These are phyloP conservation scores for Coremacera marginata DNA, from an alignment of 2,888 invertebrate species.

Conservation along the genomic window DNA sequence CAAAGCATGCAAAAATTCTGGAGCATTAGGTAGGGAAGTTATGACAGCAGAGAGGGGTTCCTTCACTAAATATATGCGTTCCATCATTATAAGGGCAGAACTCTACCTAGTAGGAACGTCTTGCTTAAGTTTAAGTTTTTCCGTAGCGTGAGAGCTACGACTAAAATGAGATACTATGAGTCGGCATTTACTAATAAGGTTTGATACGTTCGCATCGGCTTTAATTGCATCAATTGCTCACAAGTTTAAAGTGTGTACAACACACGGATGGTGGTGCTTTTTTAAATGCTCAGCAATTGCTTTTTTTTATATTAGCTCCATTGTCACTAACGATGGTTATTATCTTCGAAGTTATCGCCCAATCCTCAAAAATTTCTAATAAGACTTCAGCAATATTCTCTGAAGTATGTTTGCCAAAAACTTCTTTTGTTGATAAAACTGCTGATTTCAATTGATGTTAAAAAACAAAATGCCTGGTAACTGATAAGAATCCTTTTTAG, in stretches of 20 bases:
- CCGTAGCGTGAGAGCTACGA: not conserved
- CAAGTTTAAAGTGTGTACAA: slow-evolving; percentile 21
- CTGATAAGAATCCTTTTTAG: slow-evolving; percentile 8
- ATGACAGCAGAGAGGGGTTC: too few species aligned
- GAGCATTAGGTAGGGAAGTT: too few species aligned
- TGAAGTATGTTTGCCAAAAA: slow-evolving; percentile 19
- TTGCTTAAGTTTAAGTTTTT: not conserved
- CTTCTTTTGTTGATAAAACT: slow-evolving; percentile 27
- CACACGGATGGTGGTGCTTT: slow-evolving; percentile 38
- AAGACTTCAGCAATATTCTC: slow-evolving; percentile 30
- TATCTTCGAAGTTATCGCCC: slow-evolving; percentile 19
- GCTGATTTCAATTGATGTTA: slow-evolving; percentile 21
- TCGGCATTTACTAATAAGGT: too few species aligned
- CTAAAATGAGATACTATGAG: not conserved
- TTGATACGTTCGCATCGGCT: too few species aligned
- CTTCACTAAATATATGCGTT: too few species aligned
- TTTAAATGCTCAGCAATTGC: slow-evolving; percentile 18
- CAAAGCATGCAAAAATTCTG: not conserved
- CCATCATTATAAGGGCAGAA: too few species aligned
- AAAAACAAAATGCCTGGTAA: not conserved
- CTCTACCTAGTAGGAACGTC: too few species aligned
- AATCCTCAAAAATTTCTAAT: slow-evolving; percentile 33
- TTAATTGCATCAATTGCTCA: not conserved
- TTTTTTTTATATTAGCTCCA: slow-evolving; percentile 1
- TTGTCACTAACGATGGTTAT: slow-evolving; percentile 34